phyloP scores from a whole-genome alignment of 2,113 vertebrate genomes.

The Grantiella picta region DNA sequence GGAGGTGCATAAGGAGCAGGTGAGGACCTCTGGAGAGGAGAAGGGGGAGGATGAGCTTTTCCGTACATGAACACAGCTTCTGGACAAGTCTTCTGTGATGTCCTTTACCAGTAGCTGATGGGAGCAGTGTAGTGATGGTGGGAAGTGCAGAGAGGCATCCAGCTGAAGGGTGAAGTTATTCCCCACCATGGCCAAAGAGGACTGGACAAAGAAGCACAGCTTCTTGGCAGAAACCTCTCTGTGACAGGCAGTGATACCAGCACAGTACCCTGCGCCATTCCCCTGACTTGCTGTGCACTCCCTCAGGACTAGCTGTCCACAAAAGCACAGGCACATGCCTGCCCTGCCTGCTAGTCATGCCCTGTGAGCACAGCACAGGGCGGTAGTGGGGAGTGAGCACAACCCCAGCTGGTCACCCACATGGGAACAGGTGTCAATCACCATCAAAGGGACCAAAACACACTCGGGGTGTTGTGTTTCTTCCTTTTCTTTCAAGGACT shows the following conservation, averaged over 20 bases:
- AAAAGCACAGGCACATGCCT: neutral
- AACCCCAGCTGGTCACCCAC: rapidly evolving
- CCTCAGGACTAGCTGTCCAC: neutral
- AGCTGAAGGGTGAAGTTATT: neutral
- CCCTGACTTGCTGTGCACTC: neutral
- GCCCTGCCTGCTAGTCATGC: neutral
- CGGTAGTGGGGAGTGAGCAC: neutral
- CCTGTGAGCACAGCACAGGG: neutral
- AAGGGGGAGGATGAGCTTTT: neutral
- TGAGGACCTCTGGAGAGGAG: constrained; percentile 41
- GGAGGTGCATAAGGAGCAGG: constrained; percentile 65
- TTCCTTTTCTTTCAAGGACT: constrained; percentile 54
- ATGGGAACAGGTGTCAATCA: rapidly evolving
- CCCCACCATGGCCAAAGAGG: neutral
- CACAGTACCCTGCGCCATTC: neutral
- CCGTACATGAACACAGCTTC: rapidly evolving
- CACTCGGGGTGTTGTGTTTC: neutral
- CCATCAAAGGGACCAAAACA: neutral
- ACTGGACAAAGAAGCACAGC: neutral
- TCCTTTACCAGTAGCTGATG: neutral
- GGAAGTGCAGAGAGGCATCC: neutral
- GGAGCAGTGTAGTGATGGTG: neutral
- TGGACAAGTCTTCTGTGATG: neutral
- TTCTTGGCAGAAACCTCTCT: neutral
- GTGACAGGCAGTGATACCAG: neutral